phyloP scores from a whole-genome alignment of 2,797 vertebrate genomes.

The Gymnothorax javanicus region DNA sequence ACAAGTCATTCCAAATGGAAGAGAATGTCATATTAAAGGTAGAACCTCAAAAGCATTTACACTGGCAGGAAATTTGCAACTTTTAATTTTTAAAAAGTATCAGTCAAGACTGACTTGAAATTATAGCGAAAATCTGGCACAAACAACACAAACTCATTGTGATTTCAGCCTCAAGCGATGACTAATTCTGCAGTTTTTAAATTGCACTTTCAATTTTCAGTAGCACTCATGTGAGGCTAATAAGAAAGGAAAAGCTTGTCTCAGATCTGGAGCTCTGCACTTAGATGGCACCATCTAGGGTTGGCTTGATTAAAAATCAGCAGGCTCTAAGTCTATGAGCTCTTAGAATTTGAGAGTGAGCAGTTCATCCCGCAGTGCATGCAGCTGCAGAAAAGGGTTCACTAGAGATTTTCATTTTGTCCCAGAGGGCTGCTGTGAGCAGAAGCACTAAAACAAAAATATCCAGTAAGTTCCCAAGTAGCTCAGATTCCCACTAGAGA shows the following conservation, averaged over 20 bases:
- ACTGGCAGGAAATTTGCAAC: background rate
- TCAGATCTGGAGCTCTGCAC: background rate
- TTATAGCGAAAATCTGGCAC: background rate
- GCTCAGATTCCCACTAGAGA: background rate
- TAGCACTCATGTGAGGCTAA: background rate
- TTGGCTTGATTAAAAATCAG: slow-evolving; percentile 12
- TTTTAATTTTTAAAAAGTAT: background rate
- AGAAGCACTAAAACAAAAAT: background rate
- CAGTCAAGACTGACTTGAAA: background rate
- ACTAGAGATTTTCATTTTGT: background rate
- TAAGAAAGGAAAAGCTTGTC: background rate
- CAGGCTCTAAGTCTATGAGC: background rate
- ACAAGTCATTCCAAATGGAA: too few relatives aligned
- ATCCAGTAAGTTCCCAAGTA: background rate
- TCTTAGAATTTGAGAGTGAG: background rate
- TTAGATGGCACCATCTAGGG: background rate
- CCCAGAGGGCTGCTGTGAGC: background rate
- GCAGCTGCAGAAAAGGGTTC: background rate
- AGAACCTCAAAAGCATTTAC: background rate
- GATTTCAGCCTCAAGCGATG: background rate
- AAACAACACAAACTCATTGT: background rate
- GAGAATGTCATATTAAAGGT: background rate
- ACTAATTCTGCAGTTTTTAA: background rate
- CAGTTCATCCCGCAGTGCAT: background rate
- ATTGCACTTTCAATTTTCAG: background rate